A percentile compares a stretch with the other conserved stretches of the same genome.
These are phyloP conservation scores for Vanacampus margaritifer DNA, from an alignment of 2,113 vertebrate species.

Conservation along the genomic window DNA sequence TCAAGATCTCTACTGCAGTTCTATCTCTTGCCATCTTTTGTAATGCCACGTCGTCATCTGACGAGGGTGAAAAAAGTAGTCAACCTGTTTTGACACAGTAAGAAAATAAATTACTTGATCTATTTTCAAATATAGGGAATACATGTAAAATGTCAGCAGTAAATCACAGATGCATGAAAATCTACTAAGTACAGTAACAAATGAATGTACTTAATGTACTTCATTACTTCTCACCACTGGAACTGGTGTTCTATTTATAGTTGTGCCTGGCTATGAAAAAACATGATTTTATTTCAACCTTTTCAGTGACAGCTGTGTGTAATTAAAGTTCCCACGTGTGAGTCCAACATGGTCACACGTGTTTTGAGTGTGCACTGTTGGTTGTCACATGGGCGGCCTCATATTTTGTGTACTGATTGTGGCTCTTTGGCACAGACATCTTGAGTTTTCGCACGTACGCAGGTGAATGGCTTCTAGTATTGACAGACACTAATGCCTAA, in stretches of 20 bases:
- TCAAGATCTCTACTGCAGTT: not conserved
- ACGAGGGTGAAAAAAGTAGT: too few relatives aligned
- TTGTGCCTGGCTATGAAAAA: not conserved
- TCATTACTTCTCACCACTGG: not conserved
- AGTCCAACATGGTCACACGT: not conserved
- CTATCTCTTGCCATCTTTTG: not conserved
- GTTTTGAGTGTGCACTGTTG: not conserved
- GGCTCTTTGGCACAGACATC: not conserved
- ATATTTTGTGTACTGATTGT: slow-evolving; percentile 14
- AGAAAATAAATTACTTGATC: not conserved
- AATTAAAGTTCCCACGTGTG: not conserved
- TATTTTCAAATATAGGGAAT: not conserved
- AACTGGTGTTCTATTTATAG: not conserved
- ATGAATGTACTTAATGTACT: not conserved
- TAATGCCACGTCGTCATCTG: too few relatives aligned
- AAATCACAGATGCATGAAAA: not conserved
- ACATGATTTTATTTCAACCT: not conserved
- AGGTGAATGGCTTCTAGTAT: not conserved
- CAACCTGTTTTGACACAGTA: not conserved
- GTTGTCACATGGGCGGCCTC: not conserved
- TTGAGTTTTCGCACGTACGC: not conserved
- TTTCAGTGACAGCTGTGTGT: not conserved
- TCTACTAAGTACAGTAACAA: not conserved
- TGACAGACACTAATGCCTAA: not conserved
- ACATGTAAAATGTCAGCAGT: not conserved